phyloP scores from a whole-genome alignment of 2,113 vertebrate species.

The Butorides virescens region DNA sequence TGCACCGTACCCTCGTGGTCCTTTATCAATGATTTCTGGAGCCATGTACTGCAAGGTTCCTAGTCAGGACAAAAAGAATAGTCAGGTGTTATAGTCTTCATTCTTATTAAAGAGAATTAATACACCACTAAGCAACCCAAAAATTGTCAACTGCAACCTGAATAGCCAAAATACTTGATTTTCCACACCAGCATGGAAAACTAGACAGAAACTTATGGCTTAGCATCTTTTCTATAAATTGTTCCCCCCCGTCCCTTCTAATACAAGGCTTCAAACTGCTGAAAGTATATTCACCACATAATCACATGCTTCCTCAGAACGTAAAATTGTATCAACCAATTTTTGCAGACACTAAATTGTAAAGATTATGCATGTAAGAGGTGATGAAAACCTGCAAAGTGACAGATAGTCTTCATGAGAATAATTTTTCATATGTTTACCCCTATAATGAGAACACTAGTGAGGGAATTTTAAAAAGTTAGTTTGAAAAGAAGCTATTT shows the following conservation, averaged over 20 bases:
- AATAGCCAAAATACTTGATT: background rate
- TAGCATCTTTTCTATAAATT: background rate
- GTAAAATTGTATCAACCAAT: background rate
- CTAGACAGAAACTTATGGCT: background rate
- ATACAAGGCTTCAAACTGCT: background rate
- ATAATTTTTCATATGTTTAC: background rate
- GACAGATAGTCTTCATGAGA: background rate
- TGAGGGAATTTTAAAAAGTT: background rate
- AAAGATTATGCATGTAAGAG: background rate
- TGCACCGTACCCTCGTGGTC: constrained; percentile 75
- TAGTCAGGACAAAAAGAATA: background rate
- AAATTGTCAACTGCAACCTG: background rate
- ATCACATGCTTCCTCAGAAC: background rate
- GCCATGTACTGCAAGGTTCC: constrained; percentile 85
- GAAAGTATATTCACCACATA: background rate
- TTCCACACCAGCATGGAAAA: background rate
- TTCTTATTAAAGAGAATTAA: background rate
- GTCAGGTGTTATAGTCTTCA: background rate
- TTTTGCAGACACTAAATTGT: background rate
- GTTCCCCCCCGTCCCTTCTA: background rate
- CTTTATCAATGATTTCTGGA: constrained; percentile 81
- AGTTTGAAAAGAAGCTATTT: background rate
- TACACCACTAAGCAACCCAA: background rate
- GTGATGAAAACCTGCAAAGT: background rate
- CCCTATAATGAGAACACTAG: background rate